phyloP scores from a whole-genome alignment of 1,140 invertebrate species.

The Drosophila nebulosa region DNA sequence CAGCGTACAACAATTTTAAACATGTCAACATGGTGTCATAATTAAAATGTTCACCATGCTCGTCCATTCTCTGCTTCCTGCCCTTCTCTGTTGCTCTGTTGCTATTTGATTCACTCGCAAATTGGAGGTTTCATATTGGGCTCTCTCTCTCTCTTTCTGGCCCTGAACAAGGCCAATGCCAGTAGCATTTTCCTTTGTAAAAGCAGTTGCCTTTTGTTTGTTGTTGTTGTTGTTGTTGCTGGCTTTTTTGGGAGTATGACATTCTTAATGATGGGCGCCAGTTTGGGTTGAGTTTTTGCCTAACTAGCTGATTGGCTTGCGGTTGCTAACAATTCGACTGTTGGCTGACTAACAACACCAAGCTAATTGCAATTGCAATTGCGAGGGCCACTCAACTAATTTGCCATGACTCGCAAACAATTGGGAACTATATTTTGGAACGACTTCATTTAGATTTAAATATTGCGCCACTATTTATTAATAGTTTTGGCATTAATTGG shows the following conservation, averaged over 20 bases:
- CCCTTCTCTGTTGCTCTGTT: neutral
- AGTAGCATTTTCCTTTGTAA: slow-evolving; percentile 47
- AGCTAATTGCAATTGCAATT: slow-evolving; percentile 49
- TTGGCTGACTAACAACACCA: slow-evolving; percentile 11
- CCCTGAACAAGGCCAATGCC: slow-evolving; percentile 36
- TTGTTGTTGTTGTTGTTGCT: neutral
- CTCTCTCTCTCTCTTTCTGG: too few relatives aligned
- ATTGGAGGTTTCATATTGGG: slow-evolving; percentile 50
- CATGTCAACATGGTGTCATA: slow-evolving; percentile 78
- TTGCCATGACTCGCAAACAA: neutral
- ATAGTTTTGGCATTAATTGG: neutral
- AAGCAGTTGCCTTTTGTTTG: slow-evolving; percentile 40
- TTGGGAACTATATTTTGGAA: too few relatives aligned
- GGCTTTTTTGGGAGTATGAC: neutral
- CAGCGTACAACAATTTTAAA: slow-evolving; percentile 71
- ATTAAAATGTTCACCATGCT: slow-evolving; percentile 72
- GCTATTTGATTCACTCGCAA: slow-evolving; percentile 50
- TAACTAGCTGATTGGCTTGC: slow-evolving; percentile 52
- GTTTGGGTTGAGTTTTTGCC: neutral
- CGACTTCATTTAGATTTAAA: neutral
- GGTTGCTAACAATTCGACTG: slow-evolving; percentile 4
- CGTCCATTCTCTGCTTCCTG: neutral
- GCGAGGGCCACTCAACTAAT: neutral
- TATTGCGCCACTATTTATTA: neutral
- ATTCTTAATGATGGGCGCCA: neutral